phyloP scores from a whole-genome alignment of 2,797 vertebrate species.

The Mus caroli region DNA sequence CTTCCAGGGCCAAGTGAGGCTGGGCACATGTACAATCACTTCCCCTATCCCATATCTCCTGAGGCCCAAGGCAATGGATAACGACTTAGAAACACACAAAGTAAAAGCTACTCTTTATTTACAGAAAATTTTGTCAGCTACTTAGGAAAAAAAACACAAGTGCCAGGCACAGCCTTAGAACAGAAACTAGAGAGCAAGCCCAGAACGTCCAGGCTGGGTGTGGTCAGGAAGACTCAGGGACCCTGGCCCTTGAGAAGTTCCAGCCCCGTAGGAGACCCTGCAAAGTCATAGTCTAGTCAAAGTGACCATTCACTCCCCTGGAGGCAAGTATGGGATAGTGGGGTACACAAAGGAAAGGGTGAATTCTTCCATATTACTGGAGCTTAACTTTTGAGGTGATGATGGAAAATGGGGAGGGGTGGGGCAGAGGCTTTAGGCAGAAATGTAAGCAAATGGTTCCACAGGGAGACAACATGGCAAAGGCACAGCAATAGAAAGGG shows the following conservation, averaged over 20 bases:
- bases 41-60: background rate
- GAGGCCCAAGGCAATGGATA: background rate
- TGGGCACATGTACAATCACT: background rate
- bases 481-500: background rate
- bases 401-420: background rate
- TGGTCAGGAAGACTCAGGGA: background rate
- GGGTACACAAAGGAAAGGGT: background rate
- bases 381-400: background rate
- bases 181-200: background rate
- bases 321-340: rapidly evolving
- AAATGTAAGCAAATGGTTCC: background rate
- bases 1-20: background rate
- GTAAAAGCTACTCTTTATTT: background rate
- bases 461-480: background rate
- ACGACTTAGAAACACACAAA: background rate
- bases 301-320: rapidly evolving
- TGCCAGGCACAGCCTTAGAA: background rate
- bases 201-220: background rate
- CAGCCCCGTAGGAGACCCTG: background rate
- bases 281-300: background rate
- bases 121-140: background rate
- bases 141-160: background rate
- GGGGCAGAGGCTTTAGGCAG: background rate
- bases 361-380: background rate
- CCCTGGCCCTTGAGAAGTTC: background rate